These are phyloP conservation scores for Zygogramma bicolorata DNA, from an alignment of 2,888 invertebrate genomes.

Conservation along the genomic window DNA sequence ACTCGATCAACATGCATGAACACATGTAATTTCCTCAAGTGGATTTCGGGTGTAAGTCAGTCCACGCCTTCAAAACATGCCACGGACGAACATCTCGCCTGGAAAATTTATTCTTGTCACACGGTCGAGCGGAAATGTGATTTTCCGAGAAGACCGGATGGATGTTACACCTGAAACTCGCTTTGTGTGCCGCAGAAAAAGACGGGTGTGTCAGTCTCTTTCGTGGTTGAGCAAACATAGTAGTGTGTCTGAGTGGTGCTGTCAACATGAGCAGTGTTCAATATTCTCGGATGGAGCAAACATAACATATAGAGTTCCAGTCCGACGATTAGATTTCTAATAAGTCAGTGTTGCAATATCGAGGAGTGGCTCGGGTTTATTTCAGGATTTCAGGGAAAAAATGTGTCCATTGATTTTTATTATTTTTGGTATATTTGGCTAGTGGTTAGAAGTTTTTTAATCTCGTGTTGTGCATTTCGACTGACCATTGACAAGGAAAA, in stretches of 20 bases:
- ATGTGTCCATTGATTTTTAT: no score
- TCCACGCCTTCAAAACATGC: not conserved
- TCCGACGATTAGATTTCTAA: no score
- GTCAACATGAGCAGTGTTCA: not conserved
- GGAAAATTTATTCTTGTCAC: not conserved
- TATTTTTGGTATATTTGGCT: no score
- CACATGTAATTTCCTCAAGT: no score
- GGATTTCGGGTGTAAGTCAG: not conserved
- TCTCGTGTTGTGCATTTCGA: no score
- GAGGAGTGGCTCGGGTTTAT: no score
- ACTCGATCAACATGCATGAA: no score
- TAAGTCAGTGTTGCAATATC: no score
- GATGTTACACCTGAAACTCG: not conserved
- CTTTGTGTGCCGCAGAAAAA: not conserved
- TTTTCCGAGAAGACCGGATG: constrained; percentile 5
- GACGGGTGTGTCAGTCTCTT: not conserved
- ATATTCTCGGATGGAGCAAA: not conserved
- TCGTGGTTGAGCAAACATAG: constrained; percentile 2
- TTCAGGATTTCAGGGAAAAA: no score
- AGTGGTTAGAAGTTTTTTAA: no score
- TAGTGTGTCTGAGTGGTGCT: not conserved
- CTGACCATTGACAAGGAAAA: no score
- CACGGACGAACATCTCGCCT: not conserved
- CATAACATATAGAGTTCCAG: no score
- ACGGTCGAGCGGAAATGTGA: not conserved